These are phyloP conservation scores for Bothrops alternatus DNA, from an alignment of 2,797 vertebrate species.

Conservation along the genomic window DNA sequence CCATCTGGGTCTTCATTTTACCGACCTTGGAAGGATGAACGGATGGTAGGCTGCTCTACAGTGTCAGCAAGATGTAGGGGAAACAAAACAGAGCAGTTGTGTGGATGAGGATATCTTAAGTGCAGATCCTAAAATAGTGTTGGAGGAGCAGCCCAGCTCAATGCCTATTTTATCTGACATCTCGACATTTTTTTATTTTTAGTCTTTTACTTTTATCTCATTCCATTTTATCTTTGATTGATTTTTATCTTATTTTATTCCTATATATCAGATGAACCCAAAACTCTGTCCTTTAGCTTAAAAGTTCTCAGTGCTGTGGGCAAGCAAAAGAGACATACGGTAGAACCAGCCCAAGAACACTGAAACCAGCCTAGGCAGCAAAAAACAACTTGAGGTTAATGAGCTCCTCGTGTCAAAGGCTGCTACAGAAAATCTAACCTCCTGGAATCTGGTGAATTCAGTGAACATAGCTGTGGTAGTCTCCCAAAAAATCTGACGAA, in stretches of 20 bases:
- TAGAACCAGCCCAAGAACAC: not conserved
- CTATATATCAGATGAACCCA: not conserved
- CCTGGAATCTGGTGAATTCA: not conserved
- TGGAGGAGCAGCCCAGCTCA: not conserved
- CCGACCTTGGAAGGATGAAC: no score
- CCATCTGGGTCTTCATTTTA: no score
- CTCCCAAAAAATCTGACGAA: not conserved
- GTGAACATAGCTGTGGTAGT: not conserved
- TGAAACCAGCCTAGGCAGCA: not conserved
- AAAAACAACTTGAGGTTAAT: not conserved
- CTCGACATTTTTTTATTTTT: not conserved
- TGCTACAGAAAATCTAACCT: not conserved
- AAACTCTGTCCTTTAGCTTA: not conserved
- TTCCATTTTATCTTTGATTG: not conserved
- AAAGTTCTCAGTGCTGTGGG: not conserved
- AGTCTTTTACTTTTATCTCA: not conserved
- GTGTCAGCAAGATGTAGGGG: not conserved
- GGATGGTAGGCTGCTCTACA: not conserved
- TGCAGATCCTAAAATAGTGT: no score
- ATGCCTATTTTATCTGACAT: not conserved
- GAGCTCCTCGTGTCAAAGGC: not conserved
- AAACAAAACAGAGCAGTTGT: not conserved
- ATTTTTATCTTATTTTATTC: not conserved
- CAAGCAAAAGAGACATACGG: not conserved
- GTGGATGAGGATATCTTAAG: not conserved